A percentile compares a stretch with the other conserved stretches of the same genome.
phyloP scores from a whole-genome alignment of 2,888 invertebrate species.

The Rugalucina vietnamica region DNA sequence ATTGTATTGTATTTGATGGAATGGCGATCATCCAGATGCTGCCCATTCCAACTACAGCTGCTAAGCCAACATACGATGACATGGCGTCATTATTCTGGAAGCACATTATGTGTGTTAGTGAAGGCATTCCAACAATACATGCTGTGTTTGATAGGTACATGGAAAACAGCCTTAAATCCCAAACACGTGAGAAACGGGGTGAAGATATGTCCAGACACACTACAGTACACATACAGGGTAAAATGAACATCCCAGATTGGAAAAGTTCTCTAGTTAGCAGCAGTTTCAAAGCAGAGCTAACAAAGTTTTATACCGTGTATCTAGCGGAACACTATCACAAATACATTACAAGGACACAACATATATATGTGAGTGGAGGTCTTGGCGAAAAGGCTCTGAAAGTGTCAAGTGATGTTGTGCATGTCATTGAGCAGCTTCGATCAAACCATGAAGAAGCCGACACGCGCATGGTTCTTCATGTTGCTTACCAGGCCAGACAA shows the following conservation, averaged over 20 bases:
- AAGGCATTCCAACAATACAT: background rate
- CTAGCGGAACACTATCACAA: too few relatives aligned
- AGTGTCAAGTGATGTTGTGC: background rate
- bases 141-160: slow-evolving; percentile 12
- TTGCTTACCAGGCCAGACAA: background rate
- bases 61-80: background rate
- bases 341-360: too few relatives aligned
- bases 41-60: background rate
- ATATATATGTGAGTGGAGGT: too few relatives aligned
- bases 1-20: background rate
- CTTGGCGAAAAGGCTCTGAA: background rate
- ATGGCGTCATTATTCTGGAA: background rate
- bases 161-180: background rate
- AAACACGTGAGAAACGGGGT: slow-evolving; percentile 5
- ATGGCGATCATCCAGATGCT: slow-evolving; percentile 3
- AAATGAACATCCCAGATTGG: slow-evolving; percentile 4
- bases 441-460: background rate
- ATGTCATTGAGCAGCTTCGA: background rate
- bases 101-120: background rate
- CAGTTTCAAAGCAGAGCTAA: too few relatives aligned
- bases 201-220: background rate
- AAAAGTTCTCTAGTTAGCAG: background rate
- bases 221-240: background rate
- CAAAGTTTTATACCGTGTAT: too few relatives aligned
- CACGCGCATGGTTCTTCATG: too few relatives aligned